A percentile compares a stretch with the other conserved stretches of the same genome.
phyloP scores from a whole-genome alignment of 2,113 vertebrate species.

The Tachuris rubrigastra region DNA sequence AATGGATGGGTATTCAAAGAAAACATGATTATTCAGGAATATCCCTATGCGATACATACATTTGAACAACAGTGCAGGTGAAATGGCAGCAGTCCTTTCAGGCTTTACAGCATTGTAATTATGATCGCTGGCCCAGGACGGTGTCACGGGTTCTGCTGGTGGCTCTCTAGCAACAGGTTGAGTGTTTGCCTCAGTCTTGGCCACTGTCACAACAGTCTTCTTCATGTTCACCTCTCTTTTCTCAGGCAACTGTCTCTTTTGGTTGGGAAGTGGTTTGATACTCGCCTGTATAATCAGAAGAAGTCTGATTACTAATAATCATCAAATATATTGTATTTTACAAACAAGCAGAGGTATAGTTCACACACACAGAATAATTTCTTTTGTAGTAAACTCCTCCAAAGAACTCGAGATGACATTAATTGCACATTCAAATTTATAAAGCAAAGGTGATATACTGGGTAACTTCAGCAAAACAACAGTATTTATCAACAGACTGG shows the following conservation, averaged over 20 bases:
- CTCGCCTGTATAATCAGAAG: slow-evolving; percentile 58
- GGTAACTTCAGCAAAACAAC: not conserved
- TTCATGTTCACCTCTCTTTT: slow-evolving; percentile 68
- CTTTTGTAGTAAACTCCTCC: not conserved
- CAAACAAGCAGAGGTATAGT: not conserved
- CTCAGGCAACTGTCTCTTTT: slow-evolving; percentile 76
- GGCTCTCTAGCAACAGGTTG: slow-evolving; percentile 67
- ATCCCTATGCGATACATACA: slow-evolving; percentile 92
- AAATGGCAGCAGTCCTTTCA: slow-evolving; percentile 85
- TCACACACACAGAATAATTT: fast-evolving
- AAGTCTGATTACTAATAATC: slow-evolving; percentile 4
- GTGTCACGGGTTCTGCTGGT: slow-evolving; percentile 75
- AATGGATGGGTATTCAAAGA: slow-evolving; percentile 44
- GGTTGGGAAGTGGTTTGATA: slow-evolving; percentile 67
- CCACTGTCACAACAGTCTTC: slow-evolving; percentile 39
- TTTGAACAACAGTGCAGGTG: slow-evolving; percentile 87
- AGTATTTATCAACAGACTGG: not conserved
- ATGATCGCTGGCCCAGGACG: slow-evolving; percentile 85
- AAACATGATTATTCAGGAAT: slow-evolving; percentile 64
- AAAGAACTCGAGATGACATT: not conserved
- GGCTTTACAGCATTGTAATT: slow-evolving; percentile 93
- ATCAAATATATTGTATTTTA: not conserved
- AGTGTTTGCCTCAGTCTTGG: slow-evolving; percentile 57
- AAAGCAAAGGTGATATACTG: not conserved
- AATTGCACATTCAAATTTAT: not conserved